Evolutionary conservation across 2,797 vertebrate species (phyloP), one percentile per base, ranked within the genome.

Genomic region (Merluccius polli): DNA sequence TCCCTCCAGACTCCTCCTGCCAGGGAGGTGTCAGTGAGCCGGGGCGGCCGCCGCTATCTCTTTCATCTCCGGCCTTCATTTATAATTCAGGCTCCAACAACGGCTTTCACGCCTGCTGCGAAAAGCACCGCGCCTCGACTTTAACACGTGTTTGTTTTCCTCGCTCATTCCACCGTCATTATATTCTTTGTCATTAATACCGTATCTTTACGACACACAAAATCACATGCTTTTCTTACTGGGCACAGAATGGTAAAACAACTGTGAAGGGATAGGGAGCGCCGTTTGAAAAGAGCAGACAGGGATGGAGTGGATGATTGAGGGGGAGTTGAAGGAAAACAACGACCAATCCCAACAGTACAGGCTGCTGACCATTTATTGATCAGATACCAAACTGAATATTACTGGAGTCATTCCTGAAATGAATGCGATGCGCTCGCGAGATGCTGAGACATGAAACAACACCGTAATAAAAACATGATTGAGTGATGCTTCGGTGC

Each of bases 11-110:
- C 79, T 75, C 74, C 65, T 75, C 75, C 76, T 73, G 73, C 74
- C 41, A 38, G 32, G 73, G 72, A 77, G 78, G 75, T 79, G 82
- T 79, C 82, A 68, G 72, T 8, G 10, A 44, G 79, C 72, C 68
- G 70, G 77, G 79, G 71, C 32, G n/a, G 82, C 81, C 15, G 4
- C 82, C 77, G 9, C 67, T 65, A 74, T 78, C 76, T 73, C 79
- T 84, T 87, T 88, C 82, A 87, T 85, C 84, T 85, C 76, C 73
- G 72, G 76, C 27, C 82, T 79, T 84, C 78, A 85, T 87, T 83
- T 78, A 85, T 85, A 83, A 88, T 88, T 87, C 81, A 85, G 77
- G 71, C 78, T 68, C 52, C 36, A 69, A 24, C 81, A 78, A 75
- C 32, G 1, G 71, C 24, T 79, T 70, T 75, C 71, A 77, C 68